Evolutionary conservation across 2,113 vertebrate genomes (phyloP).

Genomic region (Cisticola juncidis): DNA sequence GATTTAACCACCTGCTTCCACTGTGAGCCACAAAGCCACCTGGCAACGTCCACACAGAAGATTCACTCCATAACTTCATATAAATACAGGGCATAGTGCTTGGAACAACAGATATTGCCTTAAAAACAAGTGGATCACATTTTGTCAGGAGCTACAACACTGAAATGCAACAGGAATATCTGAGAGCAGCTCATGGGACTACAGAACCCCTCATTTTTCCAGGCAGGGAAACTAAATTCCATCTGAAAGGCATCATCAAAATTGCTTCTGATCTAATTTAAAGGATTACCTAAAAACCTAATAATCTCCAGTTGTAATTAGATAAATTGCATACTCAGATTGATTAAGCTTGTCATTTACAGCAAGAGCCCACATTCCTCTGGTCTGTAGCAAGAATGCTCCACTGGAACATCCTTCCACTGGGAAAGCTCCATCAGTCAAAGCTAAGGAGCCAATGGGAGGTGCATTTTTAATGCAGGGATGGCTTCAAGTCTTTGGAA

Average conservation of each 20-base stretch:
- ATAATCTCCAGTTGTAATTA: conserved; percentile 19
- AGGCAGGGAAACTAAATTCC: not conserved
- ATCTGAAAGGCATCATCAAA: not conserved
- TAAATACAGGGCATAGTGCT: not conserved
- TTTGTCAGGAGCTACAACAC: not conserved
- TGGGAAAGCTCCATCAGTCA: not conserved
- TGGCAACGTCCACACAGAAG: fast-evolving
- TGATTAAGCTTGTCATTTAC: conserved; percentile 30
- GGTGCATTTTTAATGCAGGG: not conserved
- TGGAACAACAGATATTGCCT: not conserved
- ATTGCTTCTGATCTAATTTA: conserved; percentile 30
- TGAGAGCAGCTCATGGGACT: not conserved
- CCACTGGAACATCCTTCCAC: not conserved
- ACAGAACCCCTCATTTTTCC: not conserved
- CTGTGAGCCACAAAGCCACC: not conserved
- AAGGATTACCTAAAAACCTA: conserved; percentile 39
- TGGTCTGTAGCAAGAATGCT: not conserved
- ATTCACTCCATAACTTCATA: not conserved
- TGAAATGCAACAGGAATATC: not conserved
- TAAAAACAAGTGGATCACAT: not conserved
- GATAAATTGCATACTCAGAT: conserved; percentile 17
- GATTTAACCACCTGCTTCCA: not conserved
- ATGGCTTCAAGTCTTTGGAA: not conserved
- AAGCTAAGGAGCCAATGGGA: not conserved
- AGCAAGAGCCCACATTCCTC: not conserved